A percentile compares a stretch with the other conserved stretches of the same genome.
These are phyloP conservation scores for Stenodera caucasica DNA, from an alignment of 2,888 invertebrate genomes.

Conservation along the genomic window DNA sequence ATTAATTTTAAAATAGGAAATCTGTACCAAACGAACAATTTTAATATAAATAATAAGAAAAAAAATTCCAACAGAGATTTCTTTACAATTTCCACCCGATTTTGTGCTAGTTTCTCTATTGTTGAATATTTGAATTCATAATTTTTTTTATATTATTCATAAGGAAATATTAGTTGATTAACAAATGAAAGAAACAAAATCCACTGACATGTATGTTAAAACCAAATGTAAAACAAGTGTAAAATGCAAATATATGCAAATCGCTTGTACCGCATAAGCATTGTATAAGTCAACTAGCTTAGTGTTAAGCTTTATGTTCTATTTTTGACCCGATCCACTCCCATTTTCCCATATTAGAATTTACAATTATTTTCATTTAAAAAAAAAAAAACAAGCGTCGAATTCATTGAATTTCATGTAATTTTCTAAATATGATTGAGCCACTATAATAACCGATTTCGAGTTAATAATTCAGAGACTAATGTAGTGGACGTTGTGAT, in stretches of 20 bases:
- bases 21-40: too few relatives aligned
- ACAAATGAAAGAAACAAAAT: not conserved
- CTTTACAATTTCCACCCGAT: too few relatives aligned
- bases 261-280: constrained; percentile 5
- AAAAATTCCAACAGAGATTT: too few relatives aligned
- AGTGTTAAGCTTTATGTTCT: constrained; percentile 2
- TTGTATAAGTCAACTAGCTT: constrained; percentile 3
- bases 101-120: too few relatives aligned
- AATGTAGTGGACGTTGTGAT: constrained; percentile 11
- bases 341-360: not conserved
- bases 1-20: not conserved
- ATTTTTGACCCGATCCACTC: not conserved
- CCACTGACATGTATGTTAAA: not conserved
- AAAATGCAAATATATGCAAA: constrained; percentile 13
- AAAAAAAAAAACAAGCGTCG: not conserved
- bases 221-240: constrained; percentile 11
- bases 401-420: too few relatives aligned
- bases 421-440: too few relatives aligned
- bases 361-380: not conserved
- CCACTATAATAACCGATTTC: not conserved
- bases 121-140: too few relatives aligned
- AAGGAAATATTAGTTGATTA: not conserved
- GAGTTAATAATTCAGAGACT: constrained; percentile 12
- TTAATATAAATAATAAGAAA: too few relatives aligned
- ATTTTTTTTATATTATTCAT: not conserved